Evolutionary conservation across 1,140 invertebrate genomes (phyloP).

Genomic region (Drosophila asahinai): DNA sequence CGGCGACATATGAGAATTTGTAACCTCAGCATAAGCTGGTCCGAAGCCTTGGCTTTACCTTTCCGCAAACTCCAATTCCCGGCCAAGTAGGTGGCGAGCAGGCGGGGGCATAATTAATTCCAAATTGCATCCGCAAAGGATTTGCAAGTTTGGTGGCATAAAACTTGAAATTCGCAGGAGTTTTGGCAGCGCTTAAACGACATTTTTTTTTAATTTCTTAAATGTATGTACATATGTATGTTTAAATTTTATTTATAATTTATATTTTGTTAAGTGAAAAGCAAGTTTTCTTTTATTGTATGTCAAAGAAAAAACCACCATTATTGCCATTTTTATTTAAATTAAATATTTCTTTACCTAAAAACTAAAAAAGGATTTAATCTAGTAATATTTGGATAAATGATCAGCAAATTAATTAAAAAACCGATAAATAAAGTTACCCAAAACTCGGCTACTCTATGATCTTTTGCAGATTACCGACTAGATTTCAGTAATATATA

Average conservation of each 20-base stretch:
- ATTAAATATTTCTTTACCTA: too few species aligned
- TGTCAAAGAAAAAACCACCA: too few species aligned
- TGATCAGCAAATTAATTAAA: too few species aligned
- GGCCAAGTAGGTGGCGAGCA: conserved; percentile 46
- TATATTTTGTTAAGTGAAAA: not conserved
- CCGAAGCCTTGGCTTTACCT: conserved; percentile 16
- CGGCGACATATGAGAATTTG: conserved; percentile 82
- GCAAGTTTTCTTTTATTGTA: too few species aligned
- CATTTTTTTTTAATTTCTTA: not conserved
- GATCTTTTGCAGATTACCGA: too few species aligned
- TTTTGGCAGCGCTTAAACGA: not conserved
- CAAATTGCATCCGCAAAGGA: conserved; percentile 63
- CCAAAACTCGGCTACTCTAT: too few species aligned
- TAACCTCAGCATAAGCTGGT: conserved; percentile 81
- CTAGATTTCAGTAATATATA: too few species aligned
- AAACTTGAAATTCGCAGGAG: not conserved
- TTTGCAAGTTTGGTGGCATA: conserved; percentile 17
- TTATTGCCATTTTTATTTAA: too few species aligned
- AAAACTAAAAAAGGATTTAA: too few species aligned
- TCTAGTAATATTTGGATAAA: too few species aligned
- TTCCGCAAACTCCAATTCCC: conserved; percentile 1
- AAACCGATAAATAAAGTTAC: too few species aligned
- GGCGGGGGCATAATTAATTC: conserved; percentile 69
- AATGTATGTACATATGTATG: not conserved
- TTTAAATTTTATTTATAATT: not conserved